Evolutionary conservation across 1,140 invertebrate species (phyloP).

Genomic region (Ladona fulva): DNA sequence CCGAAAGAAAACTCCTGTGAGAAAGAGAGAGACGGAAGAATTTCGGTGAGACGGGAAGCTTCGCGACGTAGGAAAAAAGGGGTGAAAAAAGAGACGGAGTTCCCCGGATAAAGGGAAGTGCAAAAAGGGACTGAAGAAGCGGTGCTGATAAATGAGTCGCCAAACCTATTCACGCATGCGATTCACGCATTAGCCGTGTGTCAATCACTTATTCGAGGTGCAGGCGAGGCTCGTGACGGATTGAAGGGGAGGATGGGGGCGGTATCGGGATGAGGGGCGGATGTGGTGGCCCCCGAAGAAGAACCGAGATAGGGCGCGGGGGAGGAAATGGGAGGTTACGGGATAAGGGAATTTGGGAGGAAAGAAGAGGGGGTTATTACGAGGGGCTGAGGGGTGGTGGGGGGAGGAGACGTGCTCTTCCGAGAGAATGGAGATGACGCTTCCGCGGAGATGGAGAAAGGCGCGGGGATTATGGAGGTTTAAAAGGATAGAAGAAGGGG

Average conservation of each 20-base stretch:
- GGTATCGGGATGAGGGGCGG: background rate
- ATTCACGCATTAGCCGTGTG: background rate
- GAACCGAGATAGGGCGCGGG: background rate
- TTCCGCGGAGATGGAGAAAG: background rate
- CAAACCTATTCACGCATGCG: background rate
- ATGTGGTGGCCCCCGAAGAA: background rate
- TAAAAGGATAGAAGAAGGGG: background rate
- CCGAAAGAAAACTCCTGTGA: too few species aligned
- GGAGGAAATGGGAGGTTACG: slow-evolving; percentile 11
- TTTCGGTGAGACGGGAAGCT: too few species aligned
- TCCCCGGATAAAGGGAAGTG: background rate
- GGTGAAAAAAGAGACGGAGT: too few species aligned
- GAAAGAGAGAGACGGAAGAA: too few species aligned
- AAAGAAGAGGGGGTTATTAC: too few species aligned
- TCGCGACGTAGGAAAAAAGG: too few species aligned
- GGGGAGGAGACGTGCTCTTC: background rate
- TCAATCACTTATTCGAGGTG: slow-evolving; percentile 9
- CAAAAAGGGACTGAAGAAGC: background rate
- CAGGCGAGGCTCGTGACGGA: background rate
- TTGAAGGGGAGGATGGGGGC: background rate
- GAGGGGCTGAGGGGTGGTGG: background rate
- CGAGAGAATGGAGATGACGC: background rate
- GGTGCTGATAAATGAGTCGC: slow-evolving; percentile 2
- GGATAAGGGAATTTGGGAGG: background rate
- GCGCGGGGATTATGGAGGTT: background rate